These are phyloP conservation scores for Alectura lathami DNA, from an alignment of 2,113 vertebrate genomes.

Conservation along the genomic window DNA sequence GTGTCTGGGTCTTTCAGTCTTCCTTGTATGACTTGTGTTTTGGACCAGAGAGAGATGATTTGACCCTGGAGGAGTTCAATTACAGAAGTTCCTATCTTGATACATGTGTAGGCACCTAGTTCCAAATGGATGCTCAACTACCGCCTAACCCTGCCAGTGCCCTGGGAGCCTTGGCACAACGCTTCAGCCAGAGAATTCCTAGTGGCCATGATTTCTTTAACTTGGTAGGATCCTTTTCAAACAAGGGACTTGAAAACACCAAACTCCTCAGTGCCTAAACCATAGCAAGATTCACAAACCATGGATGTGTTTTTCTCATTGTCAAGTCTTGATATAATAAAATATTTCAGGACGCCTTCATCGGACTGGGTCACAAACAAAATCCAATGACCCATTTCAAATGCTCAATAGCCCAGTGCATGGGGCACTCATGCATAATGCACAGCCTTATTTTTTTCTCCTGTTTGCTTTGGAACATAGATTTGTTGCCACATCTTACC, in stretches of 20 bases:
- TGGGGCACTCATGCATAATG: background rate
- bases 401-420: background rate
- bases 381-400: background rate
- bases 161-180: background rate
- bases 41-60: background rate
- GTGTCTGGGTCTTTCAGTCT: background rate
- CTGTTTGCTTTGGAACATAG: background rate
- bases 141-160: background rate
- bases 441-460: background rate
- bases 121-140: background rate
- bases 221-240: background rate
- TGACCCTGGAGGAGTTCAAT: background rate
- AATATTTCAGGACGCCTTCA: constrained; percentile 3
- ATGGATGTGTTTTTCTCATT: background rate
- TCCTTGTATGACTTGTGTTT: background rate
- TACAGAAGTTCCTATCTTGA: background rate
- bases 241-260: background rate
- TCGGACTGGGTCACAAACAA: background rate
- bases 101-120: background rate
- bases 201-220: background rate
- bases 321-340: background rate
- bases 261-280: background rate
- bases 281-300: background rate
- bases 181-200: background rate
- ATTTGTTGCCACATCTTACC: background rate